A percentile compares a stretch with the other conserved stretches of the same genome.
phyloP scores from a whole-genome alignment of 2,113 vertebrate genomes.

The Gallinago undulata region DNA sequence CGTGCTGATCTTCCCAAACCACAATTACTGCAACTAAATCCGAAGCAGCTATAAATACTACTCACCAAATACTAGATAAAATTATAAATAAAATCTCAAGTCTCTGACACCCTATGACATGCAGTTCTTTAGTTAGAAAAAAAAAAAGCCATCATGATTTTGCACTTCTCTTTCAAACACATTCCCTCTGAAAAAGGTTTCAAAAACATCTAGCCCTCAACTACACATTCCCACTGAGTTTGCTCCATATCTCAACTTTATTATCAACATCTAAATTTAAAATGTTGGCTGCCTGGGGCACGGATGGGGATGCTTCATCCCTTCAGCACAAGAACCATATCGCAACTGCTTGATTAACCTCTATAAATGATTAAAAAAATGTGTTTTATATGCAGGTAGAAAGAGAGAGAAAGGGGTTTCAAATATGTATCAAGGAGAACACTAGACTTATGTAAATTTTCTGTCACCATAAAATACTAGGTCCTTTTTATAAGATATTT shows the following conservation, averaged over 20 bases:
- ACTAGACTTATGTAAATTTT: neutral
- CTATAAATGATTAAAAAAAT: neutral
- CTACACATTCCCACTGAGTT: neutral
- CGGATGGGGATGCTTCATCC: neutral
- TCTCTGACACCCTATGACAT: neutral
- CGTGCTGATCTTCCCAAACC: neutral
- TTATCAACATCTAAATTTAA: neutral
- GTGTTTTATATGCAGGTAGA: neutral
- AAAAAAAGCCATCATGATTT: neutral
- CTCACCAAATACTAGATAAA: neutral
- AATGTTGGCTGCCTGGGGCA: neutral
- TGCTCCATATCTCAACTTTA: accelerated
- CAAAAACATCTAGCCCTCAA: neutral
- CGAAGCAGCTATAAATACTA: neutral
- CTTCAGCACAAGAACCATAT: neutral
- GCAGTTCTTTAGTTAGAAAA: neutral
- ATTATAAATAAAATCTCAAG: neutral
- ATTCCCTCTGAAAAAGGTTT: neutral
- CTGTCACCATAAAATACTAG: neutral
- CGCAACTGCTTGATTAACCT: neutral
- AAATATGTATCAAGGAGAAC: neutral
- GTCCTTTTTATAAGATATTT: neutral
- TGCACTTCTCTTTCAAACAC: neutral
- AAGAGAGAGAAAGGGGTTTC: neutral
- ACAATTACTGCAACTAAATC: neutral